phyloP scores from a whole-genome alignment of 2,888 invertebrate species.

The Hydrotaea diabolus region DNA sequence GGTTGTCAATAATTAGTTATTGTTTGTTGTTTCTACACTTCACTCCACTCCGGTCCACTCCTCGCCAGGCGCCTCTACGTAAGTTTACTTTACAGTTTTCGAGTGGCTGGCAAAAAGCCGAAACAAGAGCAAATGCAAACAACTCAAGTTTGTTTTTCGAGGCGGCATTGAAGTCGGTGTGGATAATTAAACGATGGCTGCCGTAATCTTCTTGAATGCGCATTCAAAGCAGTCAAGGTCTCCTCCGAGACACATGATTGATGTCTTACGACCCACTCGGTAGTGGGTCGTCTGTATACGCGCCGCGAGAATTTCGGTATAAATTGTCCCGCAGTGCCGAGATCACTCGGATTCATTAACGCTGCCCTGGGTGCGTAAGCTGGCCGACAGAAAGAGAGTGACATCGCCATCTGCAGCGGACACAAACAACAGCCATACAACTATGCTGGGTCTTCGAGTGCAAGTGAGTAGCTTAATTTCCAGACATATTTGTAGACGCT shows the following conservation, averaged over 20 bases:
- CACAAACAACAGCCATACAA: neutral
- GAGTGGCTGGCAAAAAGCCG: neutral
- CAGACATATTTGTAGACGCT: neutral
- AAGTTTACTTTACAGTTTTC: neutral
- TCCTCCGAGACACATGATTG: constrained; percentile 7
- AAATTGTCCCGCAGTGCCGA: neutral
- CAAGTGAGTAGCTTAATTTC: constrained; percentile 10
- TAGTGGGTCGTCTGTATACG: neutral
- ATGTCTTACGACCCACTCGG: neutral
- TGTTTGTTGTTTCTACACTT: neutral
- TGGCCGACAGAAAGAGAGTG: neutral
- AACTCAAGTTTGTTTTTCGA: neutral
- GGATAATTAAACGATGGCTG: constrained; percentile 2
- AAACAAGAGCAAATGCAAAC: neutral
- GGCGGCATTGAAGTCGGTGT: neutral
- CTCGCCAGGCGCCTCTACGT: too few relatives aligned
- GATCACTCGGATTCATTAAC: neutral
- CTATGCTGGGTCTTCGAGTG: constrained; percentile 14
- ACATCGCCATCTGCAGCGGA: neutral
- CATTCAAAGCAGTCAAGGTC: neutral
- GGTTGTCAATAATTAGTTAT: constrained; percentile 17
- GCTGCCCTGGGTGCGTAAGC: neutral
- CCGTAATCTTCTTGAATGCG: constrained; percentile 1
- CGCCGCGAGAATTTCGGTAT: neutral
- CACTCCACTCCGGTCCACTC: too few relatives aligned